phyloP scores from a whole-genome alignment of 92 coral and sea anemone species.

The Virgularia gustaviana region DNA sequence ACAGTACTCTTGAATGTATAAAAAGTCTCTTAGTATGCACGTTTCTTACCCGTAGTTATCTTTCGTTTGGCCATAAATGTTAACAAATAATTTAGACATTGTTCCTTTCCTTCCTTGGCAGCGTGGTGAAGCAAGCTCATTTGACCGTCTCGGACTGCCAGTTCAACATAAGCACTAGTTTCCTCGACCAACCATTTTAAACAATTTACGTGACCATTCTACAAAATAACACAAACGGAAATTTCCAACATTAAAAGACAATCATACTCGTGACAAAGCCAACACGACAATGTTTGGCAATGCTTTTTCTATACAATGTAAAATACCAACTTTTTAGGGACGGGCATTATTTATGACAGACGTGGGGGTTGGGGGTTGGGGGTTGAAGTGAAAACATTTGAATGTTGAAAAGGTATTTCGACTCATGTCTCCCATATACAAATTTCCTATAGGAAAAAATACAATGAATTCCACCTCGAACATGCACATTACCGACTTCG shows the following conservation, averaged over 20 bases:
- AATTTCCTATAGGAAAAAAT: too few species aligned
- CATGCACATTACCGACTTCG: too few species aligned
- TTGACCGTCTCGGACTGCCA: constrained; percentile 46
- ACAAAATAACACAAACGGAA: constrained; percentile 1
- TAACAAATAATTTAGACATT: constrained; percentile 64
- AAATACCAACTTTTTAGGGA: too few species aligned
- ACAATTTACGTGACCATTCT: constrained; percentile 78
- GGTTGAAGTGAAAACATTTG: too few species aligned
- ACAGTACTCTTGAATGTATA: not conserved
- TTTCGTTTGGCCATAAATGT: constrained; percentile 47
- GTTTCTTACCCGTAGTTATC: constrained; percentile 48
- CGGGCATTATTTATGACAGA: too few species aligned
- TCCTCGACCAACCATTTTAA: constrained; percentile 75
- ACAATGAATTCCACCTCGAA: too few species aligned
- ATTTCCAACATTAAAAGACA: not conserved
- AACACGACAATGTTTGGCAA: too few species aligned
- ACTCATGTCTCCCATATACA: too few species aligned
- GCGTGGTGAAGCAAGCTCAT: constrained; percentile 62
- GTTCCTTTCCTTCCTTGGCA: constrained; percentile 71
- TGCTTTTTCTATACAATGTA: too few species aligned
- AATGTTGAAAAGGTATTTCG: too few species aligned
- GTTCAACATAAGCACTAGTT: constrained; percentile 60
- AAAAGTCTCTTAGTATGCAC: not conserved
- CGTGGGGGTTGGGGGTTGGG: too few species aligned
- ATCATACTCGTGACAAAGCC: too few species aligned